Percentiles rank a stretch among this genome's conserved stretches.
Evolutionary conservation across 2,113 vertebrate genomes (phyloP).

Genomic region (Pterocles burchelli): DNA sequence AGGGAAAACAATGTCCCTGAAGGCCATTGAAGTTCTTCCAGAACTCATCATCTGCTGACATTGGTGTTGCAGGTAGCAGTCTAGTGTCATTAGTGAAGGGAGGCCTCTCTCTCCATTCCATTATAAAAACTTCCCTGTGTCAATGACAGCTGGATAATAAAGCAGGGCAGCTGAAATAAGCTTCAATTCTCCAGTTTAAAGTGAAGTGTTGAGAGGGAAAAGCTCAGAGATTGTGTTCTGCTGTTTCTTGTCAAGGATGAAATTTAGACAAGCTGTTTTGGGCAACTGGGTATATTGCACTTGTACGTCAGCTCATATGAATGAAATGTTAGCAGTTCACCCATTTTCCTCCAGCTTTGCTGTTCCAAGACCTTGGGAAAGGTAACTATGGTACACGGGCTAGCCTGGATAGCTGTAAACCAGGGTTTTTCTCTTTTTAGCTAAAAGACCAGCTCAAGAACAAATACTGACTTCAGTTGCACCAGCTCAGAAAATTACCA

Average conservation of each 20-base stretch:
- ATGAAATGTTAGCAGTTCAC: background rate
- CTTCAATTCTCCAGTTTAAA: background rate
- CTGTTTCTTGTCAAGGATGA: background rate
- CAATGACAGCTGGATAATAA: background rate
- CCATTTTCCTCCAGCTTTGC: background rate
- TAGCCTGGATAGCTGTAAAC: background rate
- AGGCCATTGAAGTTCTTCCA: background rate
- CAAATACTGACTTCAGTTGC: constrained; percentile 67
- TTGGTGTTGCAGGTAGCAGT: background rate
- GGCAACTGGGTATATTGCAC: background rate
- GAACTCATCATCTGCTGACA: background rate
- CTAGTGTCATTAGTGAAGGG: background rate
- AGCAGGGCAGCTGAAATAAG: background rate
- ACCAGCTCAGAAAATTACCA: constrained; percentile 92
- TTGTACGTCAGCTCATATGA: background rate
- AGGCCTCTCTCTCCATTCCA: background rate
- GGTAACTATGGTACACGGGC: background rate
- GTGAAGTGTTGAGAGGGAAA: background rate
- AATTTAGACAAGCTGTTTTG: background rate
- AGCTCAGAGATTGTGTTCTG: background rate
- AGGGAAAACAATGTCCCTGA: background rate
- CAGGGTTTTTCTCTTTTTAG: constrained; percentile 35
- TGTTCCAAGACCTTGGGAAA: background rate
- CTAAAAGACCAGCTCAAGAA: constrained; percentile 84
- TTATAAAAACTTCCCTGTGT: background rate